Conservation (phyloP, 2,888 invertebrate species). For the Argyresthia albistria region DNA sequence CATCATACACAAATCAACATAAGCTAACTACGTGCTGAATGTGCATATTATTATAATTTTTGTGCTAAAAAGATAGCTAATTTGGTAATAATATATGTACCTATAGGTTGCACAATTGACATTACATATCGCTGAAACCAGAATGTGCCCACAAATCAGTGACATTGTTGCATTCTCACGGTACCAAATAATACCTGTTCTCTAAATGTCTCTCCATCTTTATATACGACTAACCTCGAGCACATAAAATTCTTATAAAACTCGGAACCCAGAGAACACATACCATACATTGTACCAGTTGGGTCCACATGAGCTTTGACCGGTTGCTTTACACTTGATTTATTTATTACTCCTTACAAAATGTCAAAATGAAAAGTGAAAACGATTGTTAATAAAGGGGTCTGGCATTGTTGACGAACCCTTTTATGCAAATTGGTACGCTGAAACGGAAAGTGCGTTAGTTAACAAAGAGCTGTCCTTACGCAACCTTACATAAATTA, state of each 20-base stretch:
- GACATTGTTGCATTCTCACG: background rate
- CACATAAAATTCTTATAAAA: conserved; percentile 2
- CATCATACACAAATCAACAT: too few species aligned
- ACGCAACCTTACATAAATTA: conserved; percentile 64
- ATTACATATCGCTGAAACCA: too few species aligned
- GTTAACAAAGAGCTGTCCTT: conserved; percentile 40
- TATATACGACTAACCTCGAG: background rate
- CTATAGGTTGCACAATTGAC: too few species aligned
- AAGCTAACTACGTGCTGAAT: too few species aligned
- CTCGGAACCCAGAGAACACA: background rate
- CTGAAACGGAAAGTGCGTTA: conserved; percentile 62
- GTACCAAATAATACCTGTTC: conserved; percentile 2
- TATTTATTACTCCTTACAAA: conserved; percentile 61
- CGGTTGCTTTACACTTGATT: conserved; percentile 53
- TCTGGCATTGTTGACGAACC: conserved; percentile 45
- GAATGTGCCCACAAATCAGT: too few species aligned
- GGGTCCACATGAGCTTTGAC: conserved; percentile 36
- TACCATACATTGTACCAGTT: too few species aligned
- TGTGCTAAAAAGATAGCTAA: too few species aligned
- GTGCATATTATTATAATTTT: too few species aligned
- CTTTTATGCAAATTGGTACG: conserved; percentile 66
- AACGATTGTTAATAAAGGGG: conserved; percentile 56
- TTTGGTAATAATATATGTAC: too few species aligned
- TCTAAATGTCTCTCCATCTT: background rate
- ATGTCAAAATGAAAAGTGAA: conserved; percentile 68